Evolutionary conservation across 2,888 invertebrate genomes (phyloP), one percentile per base, ranked within the genome.

Genomic region (Amphipoea lucens): DNA sequence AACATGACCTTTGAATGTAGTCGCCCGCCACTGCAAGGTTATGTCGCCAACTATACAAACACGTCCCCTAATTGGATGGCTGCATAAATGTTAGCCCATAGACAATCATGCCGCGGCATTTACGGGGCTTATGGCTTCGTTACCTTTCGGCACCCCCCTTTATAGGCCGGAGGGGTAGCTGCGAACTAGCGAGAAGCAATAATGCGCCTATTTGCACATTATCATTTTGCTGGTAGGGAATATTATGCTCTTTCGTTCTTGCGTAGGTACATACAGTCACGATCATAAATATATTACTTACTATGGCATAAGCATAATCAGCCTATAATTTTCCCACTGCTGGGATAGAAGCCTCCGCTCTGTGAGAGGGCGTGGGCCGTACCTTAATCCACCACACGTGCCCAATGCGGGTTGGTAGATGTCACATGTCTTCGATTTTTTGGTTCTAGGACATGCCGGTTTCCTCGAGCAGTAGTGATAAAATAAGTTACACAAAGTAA

Each of bases 81-180:
- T 90, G 87, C 91, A 91, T 93, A 96, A 96, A 96, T 95, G 96
- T 95, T 96, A 95, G 95, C 92, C 82, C 89, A 90, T 92, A 90
- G 92, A 93, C 94, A 93, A 94, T 94, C 93, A 91, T 90, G 93
- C 86, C 93, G 92, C 93, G 96, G 92, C 95, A 96, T 96, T 96
- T 96, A 91, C 90, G 86, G 51, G 74, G 87, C 87, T 90, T 92
- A 93, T 90, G 88, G 90, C 91, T 91, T 91, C 91, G 92, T 94
- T 93, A 92, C 94, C 92, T 93, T 92, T 91, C 83, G 87, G 81
- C 88, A 84, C 88, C 91, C 89, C 88, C 90, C 69, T 93, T 92
- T 94, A 92, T 92, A 86, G 89, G 79, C 83, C 85, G 83, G 78
- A 77, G 62, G 79, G 67, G 83, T 81, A 12, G 66, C 57, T 66